Evolutionary conservation across 2,797 vertebrate genomes (phyloP), one percentile per base, ranked within the genome.

Genomic region (Gallinago solitaria): DNA sequence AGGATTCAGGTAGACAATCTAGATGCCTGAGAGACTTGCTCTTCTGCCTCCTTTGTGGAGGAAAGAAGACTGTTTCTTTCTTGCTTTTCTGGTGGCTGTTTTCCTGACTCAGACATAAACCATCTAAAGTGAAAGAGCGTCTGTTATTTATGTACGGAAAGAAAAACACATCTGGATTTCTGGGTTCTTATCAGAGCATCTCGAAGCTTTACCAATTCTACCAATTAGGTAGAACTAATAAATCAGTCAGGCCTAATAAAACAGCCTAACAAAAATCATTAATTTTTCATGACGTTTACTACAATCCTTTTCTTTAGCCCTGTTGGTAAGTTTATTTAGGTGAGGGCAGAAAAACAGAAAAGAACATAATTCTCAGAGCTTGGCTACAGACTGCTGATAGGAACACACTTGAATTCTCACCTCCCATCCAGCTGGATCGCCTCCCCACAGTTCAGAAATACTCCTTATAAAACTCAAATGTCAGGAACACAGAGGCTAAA

Each of bases 401-500:
- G 93, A 94, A 77, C 64, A 64, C 65, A 39, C 53, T 96, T 77
- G 71, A 80, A 50, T 96, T 96, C 84, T 95, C 89, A 96, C 93
- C 88, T 96, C 89, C 83, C 78, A 65, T 94, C 96, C 89, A 96
- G 78, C 76, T 95, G 94, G 90, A 93, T 96, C 90, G 93, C 77
- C 88, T 94, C 93, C 90, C 94, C 81, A 83, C 69, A 14, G 78
- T 71, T 95, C 96, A 93, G 94, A 95, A 95, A 93, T 92, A 83
- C 76, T 90, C 37, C 32, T 54, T 87, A 13, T 83, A 78, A 91
- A 91, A 95, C 75, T 77, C 81, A 95, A 92, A 96, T 93, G 92
- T 96, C 92, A 92, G 89, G 93, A 96, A 85, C 96, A 90, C 60
- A 92, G 93, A 94, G 94, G 78, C 95, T 95, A 95, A 89, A 90